phyloP scores from a whole-genome alignment of 1,140 invertebrate species.

The Caenorhabditis inopinata region DNA sequence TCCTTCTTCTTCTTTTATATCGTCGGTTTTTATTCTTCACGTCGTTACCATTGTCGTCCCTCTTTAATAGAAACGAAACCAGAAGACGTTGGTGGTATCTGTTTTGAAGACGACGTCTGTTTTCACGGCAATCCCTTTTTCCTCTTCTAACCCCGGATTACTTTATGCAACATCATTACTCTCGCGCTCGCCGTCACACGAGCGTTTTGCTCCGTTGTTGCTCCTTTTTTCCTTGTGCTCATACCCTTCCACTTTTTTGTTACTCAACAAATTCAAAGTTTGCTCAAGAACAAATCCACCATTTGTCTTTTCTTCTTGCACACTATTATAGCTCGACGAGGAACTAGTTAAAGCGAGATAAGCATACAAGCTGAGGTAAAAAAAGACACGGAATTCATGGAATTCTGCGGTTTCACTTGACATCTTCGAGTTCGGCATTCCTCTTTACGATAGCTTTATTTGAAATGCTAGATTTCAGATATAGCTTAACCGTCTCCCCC shows the following conservation, averaged over 20 bases:
- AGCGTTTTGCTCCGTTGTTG: neutral
- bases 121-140: neutral
- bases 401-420: too few relatives aligned
- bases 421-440: too few relatives aligned
- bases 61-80: neutral
- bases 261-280: neutral
- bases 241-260: neutral
- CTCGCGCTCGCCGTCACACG: neutral
- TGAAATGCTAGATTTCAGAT: too few relatives aligned
- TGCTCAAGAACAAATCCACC: neutral
- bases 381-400: too few relatives aligned
- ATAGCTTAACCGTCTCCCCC: too few relatives aligned
- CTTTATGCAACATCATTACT: slow-evolving; percentile 22
- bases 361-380: too few relatives aligned
- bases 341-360: neutral
- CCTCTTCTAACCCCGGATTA: neutral
- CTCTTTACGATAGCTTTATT: too few relatives aligned
- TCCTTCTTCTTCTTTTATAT: neutral
- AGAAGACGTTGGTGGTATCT: too few relatives aligned
- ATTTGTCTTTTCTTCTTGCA: neutral
- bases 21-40: too few relatives aligned
- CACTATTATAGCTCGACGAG: neutral
- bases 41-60: too few relatives aligned
- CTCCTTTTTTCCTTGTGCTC: neutral
- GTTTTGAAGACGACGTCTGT: too few relatives aligned